Conservation (phyloP, 2,113 vertebrate species). For the Sylvietta virens region DNA sequence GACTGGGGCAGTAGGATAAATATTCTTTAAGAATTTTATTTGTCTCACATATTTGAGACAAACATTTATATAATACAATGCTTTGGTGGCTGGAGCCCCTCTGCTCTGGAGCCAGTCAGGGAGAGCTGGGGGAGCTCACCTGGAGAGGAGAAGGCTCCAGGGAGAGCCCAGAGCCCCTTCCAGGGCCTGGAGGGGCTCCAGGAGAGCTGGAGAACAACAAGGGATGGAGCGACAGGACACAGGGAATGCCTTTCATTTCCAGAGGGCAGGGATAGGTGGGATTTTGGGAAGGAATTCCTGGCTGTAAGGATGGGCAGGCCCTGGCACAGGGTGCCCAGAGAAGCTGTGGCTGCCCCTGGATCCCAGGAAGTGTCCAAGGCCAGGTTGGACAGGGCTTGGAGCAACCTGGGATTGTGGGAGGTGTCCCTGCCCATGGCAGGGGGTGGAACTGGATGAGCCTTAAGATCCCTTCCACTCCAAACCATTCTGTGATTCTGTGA, state of each 20-base stretch:
- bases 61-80: neutral
- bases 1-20: neutral
- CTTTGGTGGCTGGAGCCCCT: neutral
- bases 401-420: accelerated
- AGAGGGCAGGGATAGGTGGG: neutral
- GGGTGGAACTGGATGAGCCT: accelerated
- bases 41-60: neutral
- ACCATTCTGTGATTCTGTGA: neutral
- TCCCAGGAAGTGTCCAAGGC: neutral
- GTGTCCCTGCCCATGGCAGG: neutral
- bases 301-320: accelerated
- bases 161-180: neutral
- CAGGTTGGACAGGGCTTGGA: accelerated
- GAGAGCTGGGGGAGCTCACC: accelerated
- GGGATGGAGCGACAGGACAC: neutral
- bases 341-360: neutral
- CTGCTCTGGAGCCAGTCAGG: neutral
- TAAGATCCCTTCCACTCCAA: neutral
- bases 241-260: no score
- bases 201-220: neutral
- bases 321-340: neutral
- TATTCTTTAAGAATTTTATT: neutral
- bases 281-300: accelerated
- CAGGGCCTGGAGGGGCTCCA: neutral
- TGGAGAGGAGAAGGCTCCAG: neutral